These are phyloP conservation scores for Sclerurus mexicanus DNA, from an alignment of 2,113 vertebrate genomes.

Conservation along the genomic window DNA sequence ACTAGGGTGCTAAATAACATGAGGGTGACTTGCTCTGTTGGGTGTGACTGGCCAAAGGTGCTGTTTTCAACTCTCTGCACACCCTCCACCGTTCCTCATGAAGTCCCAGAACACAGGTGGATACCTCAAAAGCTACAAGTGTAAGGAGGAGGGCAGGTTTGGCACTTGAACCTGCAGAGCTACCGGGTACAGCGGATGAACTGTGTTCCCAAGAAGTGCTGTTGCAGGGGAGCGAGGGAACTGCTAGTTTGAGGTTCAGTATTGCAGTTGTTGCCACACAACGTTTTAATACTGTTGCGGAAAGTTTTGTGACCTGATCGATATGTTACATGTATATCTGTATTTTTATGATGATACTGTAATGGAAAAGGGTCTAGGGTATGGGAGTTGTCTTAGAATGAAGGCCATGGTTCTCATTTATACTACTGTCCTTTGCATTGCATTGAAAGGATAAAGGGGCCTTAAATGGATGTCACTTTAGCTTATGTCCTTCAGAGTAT, in stretches of 20 bases:
- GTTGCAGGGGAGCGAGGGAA: not conserved
- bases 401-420: conserved; percentile 5
- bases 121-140: accelerated
- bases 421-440: not conserved
- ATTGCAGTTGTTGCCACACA: conserved; percentile 3
- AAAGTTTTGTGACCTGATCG: conserved; percentile 37
- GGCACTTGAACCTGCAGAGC: not conserved
- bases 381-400: not conserved
- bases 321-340: conserved; percentile 40
- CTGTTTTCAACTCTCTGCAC: not conserved
- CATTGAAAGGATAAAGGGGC: not conserved
- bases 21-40: not conserved
- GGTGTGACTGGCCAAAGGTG: not conserved
- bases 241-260: not conserved
- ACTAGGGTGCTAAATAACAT: not conserved
- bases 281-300: conserved; percentile 4
- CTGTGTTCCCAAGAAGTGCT: not conserved
- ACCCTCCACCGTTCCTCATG: not conserved
- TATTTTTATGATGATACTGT: conserved; percentile 16
- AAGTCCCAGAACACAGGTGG: not conserved
- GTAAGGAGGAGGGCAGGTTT: not conserved
- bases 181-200: not conserved
- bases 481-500: not conserved
- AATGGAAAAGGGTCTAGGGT: conserved; percentile 15
- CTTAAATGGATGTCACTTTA: not conserved